Base-by-base conservation (phyloP, 2,797 vertebrate species). In the Danio kyathit region DNA sequence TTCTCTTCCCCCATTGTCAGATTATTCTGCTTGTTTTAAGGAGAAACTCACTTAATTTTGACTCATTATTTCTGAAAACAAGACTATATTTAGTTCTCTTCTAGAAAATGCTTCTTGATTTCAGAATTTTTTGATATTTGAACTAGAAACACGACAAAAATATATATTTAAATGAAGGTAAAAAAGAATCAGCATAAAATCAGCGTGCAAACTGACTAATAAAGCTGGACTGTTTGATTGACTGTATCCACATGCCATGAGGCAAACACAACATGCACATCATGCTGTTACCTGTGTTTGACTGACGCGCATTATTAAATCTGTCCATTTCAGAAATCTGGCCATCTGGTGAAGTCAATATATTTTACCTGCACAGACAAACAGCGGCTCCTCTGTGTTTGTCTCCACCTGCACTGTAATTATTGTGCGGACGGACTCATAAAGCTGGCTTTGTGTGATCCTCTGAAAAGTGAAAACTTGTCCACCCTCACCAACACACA, bases 391-490 rank as follows among this genome's bases (percentile, higher is more conserved):
- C 38, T 72, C 66, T 74, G 76, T 75, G 41, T 57, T 65, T 38
- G 10, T 40, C 51, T 87, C 82, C 70, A 84, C 80, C 84, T 48
- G 74, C 65, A 19, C 16, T 60, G 64, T 81, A 75, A 80, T 79
- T 75, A 83, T 81, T 59, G 61, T 19, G 41, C 54, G 71, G 64
- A 69, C 48, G 40, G 51, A 73, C 76, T 54, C 69, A 81, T 91
- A 93, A 92, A 85, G 86, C 86, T 49, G 73, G 88, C 89, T 88
- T 92, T 93, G 92, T 92, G 87, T 85, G 83, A 86, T 57, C 72
- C 52, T 81, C 80, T 89, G 85, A 86, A 86, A 90, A 70, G 86
- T 74, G 86, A 89, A 91, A 91, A 92, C 88, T 90, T 66, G 80
- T 88, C 88, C 87, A 80, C 71, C 81, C 82, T 88, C 83, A 73